phyloP scores from a whole-genome alignment of 2,797 vertebrate genomes.

The Pseudopleuronectes americanus region DNA sequence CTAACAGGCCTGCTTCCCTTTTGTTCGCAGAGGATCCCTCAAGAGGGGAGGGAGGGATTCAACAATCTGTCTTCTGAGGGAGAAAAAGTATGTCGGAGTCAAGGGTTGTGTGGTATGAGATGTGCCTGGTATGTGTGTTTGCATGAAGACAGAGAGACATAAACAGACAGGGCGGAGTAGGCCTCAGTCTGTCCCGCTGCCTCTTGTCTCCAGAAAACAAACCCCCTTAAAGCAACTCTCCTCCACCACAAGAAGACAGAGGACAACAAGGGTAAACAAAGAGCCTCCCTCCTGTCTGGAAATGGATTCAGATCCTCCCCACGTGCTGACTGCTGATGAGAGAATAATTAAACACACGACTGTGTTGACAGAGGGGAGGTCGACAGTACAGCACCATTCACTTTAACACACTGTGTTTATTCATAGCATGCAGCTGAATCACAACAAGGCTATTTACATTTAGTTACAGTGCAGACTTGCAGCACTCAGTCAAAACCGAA shows the following conservation, averaged over 20 bases:
- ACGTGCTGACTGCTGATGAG: conserved; percentile 37
- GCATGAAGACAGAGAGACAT: conserved; percentile 15
- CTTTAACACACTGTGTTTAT: conserved; percentile 18
- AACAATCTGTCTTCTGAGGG: conserved; percentile 22
- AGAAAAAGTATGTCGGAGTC: conserved; percentile 17
- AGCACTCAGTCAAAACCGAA: conserved; percentile 7
- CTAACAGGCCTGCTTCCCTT: conserved; percentile 35
- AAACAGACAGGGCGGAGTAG: conserved; percentile 28
- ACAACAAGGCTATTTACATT: conserved; percentile 26
- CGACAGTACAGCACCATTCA: conserved; percentile 11
- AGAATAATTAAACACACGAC: conserved; percentile 45
- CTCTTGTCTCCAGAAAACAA: conserved; percentile 50
- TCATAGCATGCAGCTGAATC: conserved; percentile 30
- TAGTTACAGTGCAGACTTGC: conserved; percentile 11
- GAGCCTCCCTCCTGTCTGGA: conserved; percentile 37
- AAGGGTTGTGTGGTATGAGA: conserved; percentile 20
- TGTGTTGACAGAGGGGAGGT: conserved; percentile 18
- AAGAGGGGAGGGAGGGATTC: conserved; percentile 26
- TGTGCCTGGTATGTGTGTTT: conserved; percentile 12
- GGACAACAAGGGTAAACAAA: conserved; percentile 57
- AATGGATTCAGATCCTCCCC: conserved; percentile 22
- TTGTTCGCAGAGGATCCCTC: conserved; percentile 49
- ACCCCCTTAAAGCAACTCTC: conserved; percentile 30
- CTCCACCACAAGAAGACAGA: conserved; percentile 33
- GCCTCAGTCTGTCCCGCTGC: conserved; percentile 26